Base-by-base conservation (phyloP, 2,113 vertebrate genomes). In the Sardina pilchardus region DNA sequence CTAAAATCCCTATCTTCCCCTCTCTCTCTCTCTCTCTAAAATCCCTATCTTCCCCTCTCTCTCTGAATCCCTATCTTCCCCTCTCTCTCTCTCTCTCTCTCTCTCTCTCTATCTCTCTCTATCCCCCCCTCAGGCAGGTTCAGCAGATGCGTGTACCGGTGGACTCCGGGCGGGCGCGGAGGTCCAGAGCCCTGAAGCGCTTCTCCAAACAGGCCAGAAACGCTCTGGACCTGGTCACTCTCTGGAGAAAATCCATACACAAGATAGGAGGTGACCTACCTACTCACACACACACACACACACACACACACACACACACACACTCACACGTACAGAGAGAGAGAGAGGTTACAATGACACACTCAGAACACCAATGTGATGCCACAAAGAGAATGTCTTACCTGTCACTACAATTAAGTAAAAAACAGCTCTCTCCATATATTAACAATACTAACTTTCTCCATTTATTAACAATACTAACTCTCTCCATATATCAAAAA, bases 231-330 rank as follows among this genome's bases (percentile, higher is more conserved):
- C 86, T 93, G n/a, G 84, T 95, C 0, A 7, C 82, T 14, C 84
- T 93, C 26, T 97, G 96, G 96, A 91, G 88, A 39, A 94, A 88
- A 50, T 82, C 93, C 0, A 78, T 96, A 85, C 93, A 95, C 71
- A 92, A 92, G 84, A 96, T 96, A 34, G 95, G 93, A 93, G 96
- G 96, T 96, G 63, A 36, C 84, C 34, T 36, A 83, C 16, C 42
- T 10, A 71, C 63, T 30, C 63, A 71, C 24, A 45, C 9, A 50
- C 6, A 85, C 75, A 83, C 0, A 21, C 6, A 4, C 67, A 4
- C 0, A 21, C 59, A 56, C 4, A 84, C 30, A 48, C 45, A 1
- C 39, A 63, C 59, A 59, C 53, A 21, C 19, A 59, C 53, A 59
- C 53, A 59, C 48, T 43, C 12, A 47, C 7, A 84, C 43, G 1